Percentiles rank a stretch among this genome's conserved stretches.
phyloP scores from a whole-genome alignment of 1,140 invertebrate genomes.

The Lutraria rhynchaena region DNA sequence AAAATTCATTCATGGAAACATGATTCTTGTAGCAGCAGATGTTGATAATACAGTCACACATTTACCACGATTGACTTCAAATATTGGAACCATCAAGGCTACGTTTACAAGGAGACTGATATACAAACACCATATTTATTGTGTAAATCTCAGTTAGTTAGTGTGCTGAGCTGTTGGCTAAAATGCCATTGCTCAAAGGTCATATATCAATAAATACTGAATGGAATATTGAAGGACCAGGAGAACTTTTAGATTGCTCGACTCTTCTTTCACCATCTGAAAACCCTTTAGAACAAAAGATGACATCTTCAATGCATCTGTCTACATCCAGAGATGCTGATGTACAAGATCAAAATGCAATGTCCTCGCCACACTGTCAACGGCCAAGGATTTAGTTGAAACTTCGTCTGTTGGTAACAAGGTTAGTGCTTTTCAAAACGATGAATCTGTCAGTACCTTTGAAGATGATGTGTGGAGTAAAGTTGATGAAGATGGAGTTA shows the following conservation, averaged over 20 bases:
- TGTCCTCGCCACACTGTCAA: no score
- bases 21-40: slow-evolving; percentile 57
- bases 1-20: slow-evolving; percentile 50
- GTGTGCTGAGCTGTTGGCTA: slow-evolving; percentile 32
- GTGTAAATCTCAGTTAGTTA: slow-evolving; percentile 41
- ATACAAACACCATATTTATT: slow-evolving; percentile 57
- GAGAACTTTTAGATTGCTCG: no score
- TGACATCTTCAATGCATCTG: no score
- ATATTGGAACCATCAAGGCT: slow-evolving; percentile 57
- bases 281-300: no score
- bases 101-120: slow-evolving; percentile 35
- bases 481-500: slow-evolving; percentile 51
- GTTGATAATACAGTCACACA: slow-evolving; percentile 33
- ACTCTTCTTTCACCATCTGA: no score
- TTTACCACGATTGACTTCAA: slow-evolving; percentile 36
- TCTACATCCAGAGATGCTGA: no score
- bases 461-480: slow-evolving; percentile 58
- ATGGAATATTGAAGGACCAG: slow-evolving; percentile 12
- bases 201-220: slow-evolving; percentile 24
- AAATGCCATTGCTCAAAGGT: slow-evolving; percentile 41
- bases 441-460: neutral
- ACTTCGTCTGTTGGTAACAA: neutral
- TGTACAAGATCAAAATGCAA: no score
- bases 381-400: no score
- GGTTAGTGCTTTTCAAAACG: neutral